Percentiles rank a stretch among this genome's conserved stretches.
phyloP scores from a whole-genome alignment of 2,113 vertebrate genomes.

The Pao palembangensis region DNA sequence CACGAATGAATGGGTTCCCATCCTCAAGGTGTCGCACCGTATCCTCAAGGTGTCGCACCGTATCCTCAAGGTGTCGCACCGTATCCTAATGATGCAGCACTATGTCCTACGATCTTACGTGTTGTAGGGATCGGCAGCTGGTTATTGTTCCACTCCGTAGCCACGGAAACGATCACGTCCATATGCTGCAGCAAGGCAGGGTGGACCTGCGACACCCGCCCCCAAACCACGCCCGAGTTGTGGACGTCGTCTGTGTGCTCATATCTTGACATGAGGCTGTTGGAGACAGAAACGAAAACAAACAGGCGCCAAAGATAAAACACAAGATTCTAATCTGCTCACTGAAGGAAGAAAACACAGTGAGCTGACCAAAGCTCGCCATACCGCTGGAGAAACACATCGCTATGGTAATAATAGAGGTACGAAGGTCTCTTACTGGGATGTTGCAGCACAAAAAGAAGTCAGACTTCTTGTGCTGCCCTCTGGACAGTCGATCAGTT shows the following conservation, averaged over 20 bases:
- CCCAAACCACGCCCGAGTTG: slow-evolving; percentile 56
- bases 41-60: too few species aligned
- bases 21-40: too few species aligned
- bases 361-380: too few species aligned
- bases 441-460: slow-evolving; percentile 46
- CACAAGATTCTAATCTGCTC: not conserved
- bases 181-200: slow-evolving; percentile 54
- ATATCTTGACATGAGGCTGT: slow-evolving; percentile 57
- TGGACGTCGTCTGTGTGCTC: slow-evolving; percentile 29
- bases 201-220: slow-evolving; percentile 46
- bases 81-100: too few species aligned
- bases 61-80: too few species aligned
- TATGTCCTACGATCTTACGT: slow-evolving; percentile 32
- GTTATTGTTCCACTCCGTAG: slow-evolving; percentile 28
- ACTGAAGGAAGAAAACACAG: not conserved
- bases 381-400: not conserved
- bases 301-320: not conserved
- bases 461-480: slow-evolving; percentile 61
- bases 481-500: slow-evolving; percentile 51
- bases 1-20: slow-evolving; percentile 29
- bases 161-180: slow-evolving; percentile 52
- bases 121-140: slow-evolving; percentile 48
- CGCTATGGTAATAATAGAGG: not conserved
- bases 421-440: slow-evolving; percentile 43
- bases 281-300: not conserved